These are phyloP conservation scores for Drosophila chauvacae DNA, from an alignment of 1,140 invertebrate genomes.

Conservation along the genomic window DNA sequence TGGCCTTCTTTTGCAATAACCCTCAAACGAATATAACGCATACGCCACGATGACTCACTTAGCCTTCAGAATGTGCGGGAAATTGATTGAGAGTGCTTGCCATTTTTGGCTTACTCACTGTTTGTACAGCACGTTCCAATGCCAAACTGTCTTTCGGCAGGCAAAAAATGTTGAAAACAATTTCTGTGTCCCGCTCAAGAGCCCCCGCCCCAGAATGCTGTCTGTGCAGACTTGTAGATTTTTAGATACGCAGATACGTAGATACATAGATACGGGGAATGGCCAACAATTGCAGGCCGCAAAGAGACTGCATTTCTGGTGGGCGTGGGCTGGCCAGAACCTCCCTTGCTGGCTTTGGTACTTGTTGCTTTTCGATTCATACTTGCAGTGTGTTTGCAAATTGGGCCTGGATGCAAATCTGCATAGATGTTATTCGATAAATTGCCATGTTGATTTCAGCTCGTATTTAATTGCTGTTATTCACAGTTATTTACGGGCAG, in stretches of 20 bases:
- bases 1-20: slow-evolving; percentile 10
- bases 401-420: slow-evolving; percentile 17
- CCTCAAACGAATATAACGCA: slow-evolving; percentile 14
- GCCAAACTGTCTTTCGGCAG: slow-evolving; percentile 39
- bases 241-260: slow-evolving; percentile 2
- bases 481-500: slow-evolving; percentile 25
- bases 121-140: slow-evolving; percentile 29
- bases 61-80: background rate
- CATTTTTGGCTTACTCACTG: slow-evolving; percentile 30
- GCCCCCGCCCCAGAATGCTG: slow-evolving; percentile 16
- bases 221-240: background rate
- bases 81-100: slow-evolving; percentile 22
- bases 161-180: slow-evolving; percentile 17
- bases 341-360: slow-evolving; percentile 14
- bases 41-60: slow-evolving; percentile 15
- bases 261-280: slow-evolving; percentile 14
- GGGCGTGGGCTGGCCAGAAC: slow-evolving; percentile 45
- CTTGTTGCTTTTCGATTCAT: slow-evolving; percentile 33
- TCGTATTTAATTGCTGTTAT: slow-evolving; percentile 49
- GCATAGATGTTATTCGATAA: slow-evolving; percentile 45
- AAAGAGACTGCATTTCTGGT: slow-evolving; percentile 10
- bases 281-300: slow-evolving; percentile 23
- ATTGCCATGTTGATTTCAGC: slow-evolving; percentile 42
- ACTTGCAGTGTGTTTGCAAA: background rate
- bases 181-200: slow-evolving; percentile 22